Conservation (phyloP, 2,113 vertebrate species). For the Lophius piscatorius region DNA sequence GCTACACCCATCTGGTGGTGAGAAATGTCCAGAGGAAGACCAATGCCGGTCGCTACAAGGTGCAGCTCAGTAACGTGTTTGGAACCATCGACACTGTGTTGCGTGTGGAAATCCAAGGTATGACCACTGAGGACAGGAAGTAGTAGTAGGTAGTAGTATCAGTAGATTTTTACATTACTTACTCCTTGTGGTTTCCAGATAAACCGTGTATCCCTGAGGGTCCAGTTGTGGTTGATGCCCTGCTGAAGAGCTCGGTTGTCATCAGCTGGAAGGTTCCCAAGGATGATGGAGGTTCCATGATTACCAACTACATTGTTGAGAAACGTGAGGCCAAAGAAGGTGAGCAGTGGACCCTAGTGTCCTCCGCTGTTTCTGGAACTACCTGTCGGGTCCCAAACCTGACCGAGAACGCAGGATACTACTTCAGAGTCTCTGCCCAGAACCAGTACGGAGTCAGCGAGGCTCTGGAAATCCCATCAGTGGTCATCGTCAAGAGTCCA, state of each 20-base stretch:
- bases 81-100: conserved; percentile 91
- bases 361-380: conserved; percentile 91
- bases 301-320: conserved; percentile 97
- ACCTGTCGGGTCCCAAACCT: conserved; percentile 93
- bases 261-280: conserved; percentile 96
- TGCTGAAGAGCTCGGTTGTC: conserved; percentile 92
- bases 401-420: conserved; percentile 92
- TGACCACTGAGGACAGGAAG: background rate
- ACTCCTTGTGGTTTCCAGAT: conserved; percentile 76
- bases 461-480: conserved; percentile 89
- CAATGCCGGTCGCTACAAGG: conserved; percentile 95
- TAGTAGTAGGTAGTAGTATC: no score
- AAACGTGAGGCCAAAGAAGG: conserved; percentile 97
- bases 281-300: conserved; percentile 93
- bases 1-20: conserved; percentile 94
- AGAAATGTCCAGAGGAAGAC: conserved; percentile 94
- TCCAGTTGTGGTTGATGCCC: conserved; percentile 90
- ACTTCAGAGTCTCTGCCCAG: conserved; percentile 97
- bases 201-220: conserved; percentile 93
- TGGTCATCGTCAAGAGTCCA: conserved; percentile 93
- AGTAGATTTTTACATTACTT: background rate
- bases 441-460: conserved; percentile 95
- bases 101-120: conserved; percentile 98
- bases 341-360: conserved; percentile 93
- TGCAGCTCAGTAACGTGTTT: conserved; percentile 92